A percentile compares a stretch with the other conserved stretches of the same genome.
phyloP scores from a whole-genome alignment of 2,113 vertebrate species.

The Neodon shergylaensis region DNA sequence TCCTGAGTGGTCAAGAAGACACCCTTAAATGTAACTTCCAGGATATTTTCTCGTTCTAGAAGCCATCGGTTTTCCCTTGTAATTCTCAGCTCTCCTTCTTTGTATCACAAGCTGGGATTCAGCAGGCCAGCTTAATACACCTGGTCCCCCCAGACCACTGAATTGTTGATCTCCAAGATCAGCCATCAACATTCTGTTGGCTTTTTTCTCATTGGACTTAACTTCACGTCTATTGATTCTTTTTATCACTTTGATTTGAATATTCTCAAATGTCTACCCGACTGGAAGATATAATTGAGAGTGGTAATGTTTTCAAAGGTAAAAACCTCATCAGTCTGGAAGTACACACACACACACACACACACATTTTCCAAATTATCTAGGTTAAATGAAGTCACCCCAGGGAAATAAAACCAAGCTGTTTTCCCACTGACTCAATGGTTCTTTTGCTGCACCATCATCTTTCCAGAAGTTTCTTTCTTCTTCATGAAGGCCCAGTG shows the following conservation, averaged over 20 bases:
- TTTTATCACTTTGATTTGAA: not conserved
- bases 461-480: not conserved
- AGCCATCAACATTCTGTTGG: not conserved
- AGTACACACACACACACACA: too few relatives aligned
- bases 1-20: not conserved
- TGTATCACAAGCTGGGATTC: accelerated
- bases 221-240: not conserved
- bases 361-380: not conserved
- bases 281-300: not conserved
- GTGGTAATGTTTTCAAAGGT: not conserved
- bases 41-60: not conserved
- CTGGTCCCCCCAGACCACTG: accelerated
- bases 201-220: not conserved
- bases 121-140: not conserved
- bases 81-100: not conserved
- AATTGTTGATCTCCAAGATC: too few relatives aligned
- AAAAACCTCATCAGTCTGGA: not conserved
- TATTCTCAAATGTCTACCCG: not conserved
- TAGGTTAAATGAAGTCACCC: not conserved
- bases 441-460: not conserved
- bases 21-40: not conserved
- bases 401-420: not conserved
- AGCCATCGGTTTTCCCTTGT: not conserved
- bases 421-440: not conserved
- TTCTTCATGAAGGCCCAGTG: not conserved